Conservation (phyloP, 2,113 vertebrate genomes). For the Sorex fumeus region DNA sequence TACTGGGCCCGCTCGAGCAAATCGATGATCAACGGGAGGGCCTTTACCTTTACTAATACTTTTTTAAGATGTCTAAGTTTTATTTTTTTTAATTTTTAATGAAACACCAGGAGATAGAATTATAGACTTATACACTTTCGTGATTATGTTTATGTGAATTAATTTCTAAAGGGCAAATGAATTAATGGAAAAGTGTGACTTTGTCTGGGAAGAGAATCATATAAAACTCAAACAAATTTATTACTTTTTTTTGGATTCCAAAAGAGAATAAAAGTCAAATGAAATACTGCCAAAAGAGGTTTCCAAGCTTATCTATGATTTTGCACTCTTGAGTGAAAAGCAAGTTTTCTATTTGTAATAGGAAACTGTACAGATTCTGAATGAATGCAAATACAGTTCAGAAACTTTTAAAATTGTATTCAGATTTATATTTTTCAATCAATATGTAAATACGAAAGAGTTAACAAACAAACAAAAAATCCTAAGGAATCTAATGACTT, state of each 20-base stretch:
- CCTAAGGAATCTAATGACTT: neutral
- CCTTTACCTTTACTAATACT: too few species aligned
- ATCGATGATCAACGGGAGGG: too few species aligned
- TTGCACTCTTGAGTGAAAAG: neutral
- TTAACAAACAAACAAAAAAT: neutral
- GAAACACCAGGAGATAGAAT: too few species aligned
- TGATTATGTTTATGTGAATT: neutral
- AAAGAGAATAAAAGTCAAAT: neutral
- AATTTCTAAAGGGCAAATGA: neutral
- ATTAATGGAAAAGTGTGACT: neutral
- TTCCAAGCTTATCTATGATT: conserved; percentile 33
- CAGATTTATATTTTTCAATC: conserved; percentile 28
- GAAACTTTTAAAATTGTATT: neutral
- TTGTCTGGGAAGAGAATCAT: neutral
- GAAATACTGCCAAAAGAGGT: conserved; percentile 4
- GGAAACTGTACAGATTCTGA: neutral
- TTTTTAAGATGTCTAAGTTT: too few species aligned
- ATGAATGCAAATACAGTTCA: conserved; percentile 25
- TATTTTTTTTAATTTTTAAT: too few species aligned
- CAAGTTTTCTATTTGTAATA: neutral
- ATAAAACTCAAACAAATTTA: neutral
- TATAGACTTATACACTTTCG: too few species aligned
- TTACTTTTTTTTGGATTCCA: neutral
- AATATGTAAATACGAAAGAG: neutral
- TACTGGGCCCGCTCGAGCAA: too few species aligned